A percentile compares a stretch with the other conserved stretches of the same genome.
Conservation (phyloP, 2,888 invertebrate genomes). For the Diaperis boleti region DNA sequence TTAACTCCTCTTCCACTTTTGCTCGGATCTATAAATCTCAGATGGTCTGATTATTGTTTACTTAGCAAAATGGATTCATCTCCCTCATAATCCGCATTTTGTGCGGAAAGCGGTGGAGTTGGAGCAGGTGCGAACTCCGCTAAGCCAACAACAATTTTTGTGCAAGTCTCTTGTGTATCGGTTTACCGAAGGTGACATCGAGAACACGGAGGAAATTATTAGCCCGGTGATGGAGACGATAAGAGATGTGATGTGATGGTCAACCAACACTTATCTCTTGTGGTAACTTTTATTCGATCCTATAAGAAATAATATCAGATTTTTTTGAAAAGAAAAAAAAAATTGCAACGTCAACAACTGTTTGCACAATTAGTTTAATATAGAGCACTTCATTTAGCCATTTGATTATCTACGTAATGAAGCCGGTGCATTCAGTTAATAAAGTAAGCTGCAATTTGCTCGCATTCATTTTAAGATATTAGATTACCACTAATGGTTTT, state of each 20-base stretch:
- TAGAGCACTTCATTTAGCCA: too few relatives aligned
- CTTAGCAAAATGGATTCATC: conserved; percentile 11
- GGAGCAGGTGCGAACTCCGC: conserved; percentile 17
- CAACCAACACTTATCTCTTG: too few relatives aligned
- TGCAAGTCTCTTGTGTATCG: conserved; percentile 19
- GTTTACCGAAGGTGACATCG: conserved; percentile 31
- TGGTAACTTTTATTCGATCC: too few relatives aligned
- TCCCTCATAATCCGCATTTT: conserved; percentile 5
- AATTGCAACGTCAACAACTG: too few relatives aligned
- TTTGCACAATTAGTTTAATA: too few relatives aligned
- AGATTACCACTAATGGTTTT: too few relatives aligned
- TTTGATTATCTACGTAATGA: too few relatives aligned
- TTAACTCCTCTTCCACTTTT: not conserved
- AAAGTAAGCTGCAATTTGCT: too few relatives aligned
- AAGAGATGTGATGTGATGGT: conserved; percentile 23
- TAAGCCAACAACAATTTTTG: conserved; percentile 9
- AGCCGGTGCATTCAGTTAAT: too few relatives aligned
- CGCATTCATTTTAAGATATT: too few relatives aligned
- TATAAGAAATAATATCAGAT: too few relatives aligned
- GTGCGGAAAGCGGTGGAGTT: not conserved
- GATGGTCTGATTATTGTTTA: conserved; percentile 30
- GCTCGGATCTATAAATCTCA: conserved; percentile 6
- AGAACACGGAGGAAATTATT: conserved; percentile 33
- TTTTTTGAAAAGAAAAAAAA: too few relatives aligned
- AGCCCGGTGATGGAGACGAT: conserved; percentile 10